Conservation (phyloP, 2,888 invertebrate species). For the Linnaemya tessellans region DNA sequence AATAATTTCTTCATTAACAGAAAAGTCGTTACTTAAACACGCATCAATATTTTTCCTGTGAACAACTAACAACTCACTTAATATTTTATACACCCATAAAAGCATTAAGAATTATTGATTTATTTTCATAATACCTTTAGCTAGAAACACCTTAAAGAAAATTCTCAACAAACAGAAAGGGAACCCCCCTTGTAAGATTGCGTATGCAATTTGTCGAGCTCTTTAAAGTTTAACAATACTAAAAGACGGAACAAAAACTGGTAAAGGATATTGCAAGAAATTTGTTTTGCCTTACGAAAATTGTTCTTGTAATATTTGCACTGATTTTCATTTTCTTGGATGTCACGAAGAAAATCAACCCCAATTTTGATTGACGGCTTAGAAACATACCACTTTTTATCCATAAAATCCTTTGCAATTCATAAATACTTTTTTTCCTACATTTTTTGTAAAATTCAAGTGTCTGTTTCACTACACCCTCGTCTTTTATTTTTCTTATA, state of each 20-base stretch:
- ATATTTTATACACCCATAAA: background rate
- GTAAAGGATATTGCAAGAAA: background rate
- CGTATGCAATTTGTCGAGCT: background rate
- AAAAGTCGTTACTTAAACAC: background rate
- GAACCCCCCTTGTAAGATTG: background rate
- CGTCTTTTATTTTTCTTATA: conserved; percentile 3
- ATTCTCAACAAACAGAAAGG: background rate
- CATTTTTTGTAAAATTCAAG: conserved; percentile 20
- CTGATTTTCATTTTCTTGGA: conserved; percentile 22
- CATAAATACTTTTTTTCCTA: conserved; percentile 22
- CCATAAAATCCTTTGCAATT: background rate
- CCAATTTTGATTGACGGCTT: conserved; percentile 12
- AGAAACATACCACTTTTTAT: conserved; percentile 12
- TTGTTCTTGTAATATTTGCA: conserved; percentile 22
- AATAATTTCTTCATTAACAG: conserved; percentile 27
- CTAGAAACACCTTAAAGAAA: background rate
- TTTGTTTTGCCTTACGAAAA: background rate
- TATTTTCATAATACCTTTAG: background rate
- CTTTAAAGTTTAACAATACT: background rate
- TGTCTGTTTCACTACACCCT: conserved; percentile 1
- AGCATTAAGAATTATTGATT: conserved; percentile 55
- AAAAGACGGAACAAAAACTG: background rate
- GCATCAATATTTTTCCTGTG: conserved; percentile 7
- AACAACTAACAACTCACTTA: conserved; percentile 45
- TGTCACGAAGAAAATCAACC: conserved; percentile 27